These are phyloP conservation scores for Gadus macrocephalus DNA, from an alignment of 2,113 vertebrate species.

Conservation along the genomic window DNA sequence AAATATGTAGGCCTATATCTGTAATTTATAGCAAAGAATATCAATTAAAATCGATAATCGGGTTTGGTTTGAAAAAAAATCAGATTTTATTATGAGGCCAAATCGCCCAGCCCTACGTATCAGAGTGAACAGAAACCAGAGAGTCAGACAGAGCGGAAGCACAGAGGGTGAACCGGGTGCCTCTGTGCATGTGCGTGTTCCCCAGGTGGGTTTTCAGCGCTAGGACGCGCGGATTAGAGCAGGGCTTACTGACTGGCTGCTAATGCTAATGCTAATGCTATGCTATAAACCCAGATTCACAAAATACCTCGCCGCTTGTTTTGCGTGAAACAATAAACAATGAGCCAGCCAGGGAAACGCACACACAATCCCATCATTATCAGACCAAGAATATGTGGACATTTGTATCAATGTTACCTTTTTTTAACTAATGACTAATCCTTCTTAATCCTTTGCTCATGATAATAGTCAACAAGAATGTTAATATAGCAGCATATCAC, in stretches of 20 bases:
- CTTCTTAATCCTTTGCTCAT: slow-evolving; percentile 32
- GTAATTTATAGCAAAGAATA: too few relatives aligned
- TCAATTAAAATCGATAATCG: too few relatives aligned
- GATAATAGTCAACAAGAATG: background rate
- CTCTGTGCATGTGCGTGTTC: slow-evolving; percentile 12
- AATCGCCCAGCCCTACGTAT: too few relatives aligned
- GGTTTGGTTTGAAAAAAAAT: too few relatives aligned
- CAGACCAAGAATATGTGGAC: too few relatives aligned
- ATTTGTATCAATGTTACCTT: too few relatives aligned
- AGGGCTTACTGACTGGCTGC: slow-evolving; percentile 31
- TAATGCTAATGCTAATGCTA: slow-evolving; percentile 21
- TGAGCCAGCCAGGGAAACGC: slow-evolving; percentile 7
- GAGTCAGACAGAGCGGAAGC: too few relatives aligned
- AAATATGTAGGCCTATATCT: too few relatives aligned
- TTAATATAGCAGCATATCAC: too few relatives aligned
- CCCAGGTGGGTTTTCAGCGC: slow-evolving; percentile 14
- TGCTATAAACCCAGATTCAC: slow-evolving; percentile 29
- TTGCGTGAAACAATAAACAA: slow-evolving; percentile 56
- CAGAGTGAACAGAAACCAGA: too few relatives aligned
- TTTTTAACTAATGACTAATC: slow-evolving; percentile 8
- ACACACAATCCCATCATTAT: slow-evolving; percentile 1
- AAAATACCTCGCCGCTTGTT: slow-evolving; percentile 36
- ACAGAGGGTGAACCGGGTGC: slow-evolving; percentile 6
- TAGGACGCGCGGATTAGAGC: slow-evolving; percentile 49
- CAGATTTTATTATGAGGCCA: too few relatives aligned